Percentiles rank a stretch among this genome's conserved stretches.
These are phyloP conservation scores for Uropetala carovei DNA, from an alignment of 2,888 invertebrate species.

Conservation along the genomic window DNA sequence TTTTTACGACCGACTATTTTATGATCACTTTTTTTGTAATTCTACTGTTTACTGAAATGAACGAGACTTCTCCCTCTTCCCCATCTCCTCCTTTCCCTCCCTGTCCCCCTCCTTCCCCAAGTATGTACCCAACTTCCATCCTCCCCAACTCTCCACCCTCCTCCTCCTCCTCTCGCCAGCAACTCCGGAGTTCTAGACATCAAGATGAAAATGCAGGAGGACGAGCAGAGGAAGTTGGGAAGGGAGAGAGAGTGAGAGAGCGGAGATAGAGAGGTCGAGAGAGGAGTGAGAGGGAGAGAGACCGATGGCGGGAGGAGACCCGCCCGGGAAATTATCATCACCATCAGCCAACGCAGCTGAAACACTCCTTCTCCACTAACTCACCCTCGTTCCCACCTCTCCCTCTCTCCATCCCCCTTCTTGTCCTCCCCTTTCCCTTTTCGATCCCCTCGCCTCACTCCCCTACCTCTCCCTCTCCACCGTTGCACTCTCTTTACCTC, in stretches of 20 bases:
- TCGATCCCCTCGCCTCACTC: background rate
- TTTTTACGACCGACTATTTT: background rate
- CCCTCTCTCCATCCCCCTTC: background rate
- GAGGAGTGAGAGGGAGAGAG: background rate
- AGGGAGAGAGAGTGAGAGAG: background rate
- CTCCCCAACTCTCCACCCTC: too few relatives aligned
- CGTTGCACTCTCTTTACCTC: constrained; percentile 27
- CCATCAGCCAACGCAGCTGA: constrained; percentile 49
- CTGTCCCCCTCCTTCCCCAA: too few relatives aligned
- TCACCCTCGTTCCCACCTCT: too few relatives aligned
- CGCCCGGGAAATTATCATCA: constrained; percentile 52
- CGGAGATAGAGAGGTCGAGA: background rate
- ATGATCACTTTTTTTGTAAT: constrained; percentile 3
- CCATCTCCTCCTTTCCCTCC: too few relatives aligned
- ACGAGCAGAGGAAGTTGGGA: background rate
- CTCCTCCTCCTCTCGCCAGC: too few relatives aligned
- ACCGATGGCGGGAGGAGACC: background rate
- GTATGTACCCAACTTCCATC: too few relatives aligned
- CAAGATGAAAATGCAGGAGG: background rate
- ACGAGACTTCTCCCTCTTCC: background rate
- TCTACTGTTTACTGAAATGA: constrained; percentile 20
- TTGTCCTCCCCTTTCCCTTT: background rate
- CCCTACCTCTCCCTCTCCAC: background rate
- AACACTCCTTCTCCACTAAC: background rate
- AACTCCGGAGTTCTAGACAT: constrained; percentile 14